phyloP scores from a whole-genome alignment of 1,140 invertebrate species.

The Hycleus cichorii region DNA sequence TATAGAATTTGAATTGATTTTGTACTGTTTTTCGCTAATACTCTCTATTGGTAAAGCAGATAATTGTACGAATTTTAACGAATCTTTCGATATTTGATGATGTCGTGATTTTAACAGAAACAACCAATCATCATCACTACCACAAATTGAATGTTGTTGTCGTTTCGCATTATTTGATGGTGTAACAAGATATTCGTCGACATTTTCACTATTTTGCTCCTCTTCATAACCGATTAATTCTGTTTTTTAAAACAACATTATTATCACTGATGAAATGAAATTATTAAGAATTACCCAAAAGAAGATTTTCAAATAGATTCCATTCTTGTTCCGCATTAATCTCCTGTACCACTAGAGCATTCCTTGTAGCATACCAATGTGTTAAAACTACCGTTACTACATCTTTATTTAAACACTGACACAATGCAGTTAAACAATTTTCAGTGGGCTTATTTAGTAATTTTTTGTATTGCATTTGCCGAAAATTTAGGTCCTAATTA shows the following conservation, averaged over 20 bases:
- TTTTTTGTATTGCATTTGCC: too few species aligned
- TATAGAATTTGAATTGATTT: constrained; percentile 45
- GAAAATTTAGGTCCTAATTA: too few species aligned
- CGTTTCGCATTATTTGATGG: constrained; percentile 30
- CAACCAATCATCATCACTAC: constrained; percentile 69
- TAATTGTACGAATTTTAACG: constrained; percentile 21
- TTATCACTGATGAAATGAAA: too few species aligned
- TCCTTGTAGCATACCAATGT: constrained; percentile 80
- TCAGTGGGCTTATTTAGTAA: too few species aligned
- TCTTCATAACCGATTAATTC: constrained; percentile 38
- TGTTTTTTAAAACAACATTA: not conserved
- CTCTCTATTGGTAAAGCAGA: constrained; percentile 24
- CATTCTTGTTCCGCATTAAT: constrained; percentile 73
- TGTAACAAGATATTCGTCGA: constrained; percentile 22
- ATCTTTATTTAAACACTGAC: constrained; percentile 66
- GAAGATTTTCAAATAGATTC: constrained; percentile 60
- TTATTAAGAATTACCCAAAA: constrained; percentile 3
- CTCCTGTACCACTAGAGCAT: constrained; percentile 77
- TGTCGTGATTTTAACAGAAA: constrained; percentile 55
- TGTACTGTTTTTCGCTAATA: constrained; percentile 1
- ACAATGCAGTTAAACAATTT: constrained; percentile 62
- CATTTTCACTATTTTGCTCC: constrained; percentile 27
- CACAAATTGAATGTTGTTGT: constrained; percentile 42
- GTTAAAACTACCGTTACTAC: constrained; percentile 67
- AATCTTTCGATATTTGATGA: constrained; percentile 32